phyloP scores from a whole-genome alignment of 2,888 invertebrate genomes.

The Perithous albicinctus region DNA sequence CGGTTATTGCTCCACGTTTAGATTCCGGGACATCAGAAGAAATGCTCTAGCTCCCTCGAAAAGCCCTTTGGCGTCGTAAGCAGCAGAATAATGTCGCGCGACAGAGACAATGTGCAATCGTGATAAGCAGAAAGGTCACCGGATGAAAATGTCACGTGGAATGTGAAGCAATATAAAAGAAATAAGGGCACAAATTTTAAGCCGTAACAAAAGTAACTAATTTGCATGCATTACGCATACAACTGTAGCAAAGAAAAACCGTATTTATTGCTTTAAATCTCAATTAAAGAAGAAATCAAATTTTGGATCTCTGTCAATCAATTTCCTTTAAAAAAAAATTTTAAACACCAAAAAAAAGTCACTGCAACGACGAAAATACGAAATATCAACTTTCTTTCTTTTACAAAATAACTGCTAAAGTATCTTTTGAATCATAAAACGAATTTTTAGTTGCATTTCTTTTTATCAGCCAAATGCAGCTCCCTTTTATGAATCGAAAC shows the following conservation, averaged over 20 bases:
- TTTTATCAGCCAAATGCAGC: no score
- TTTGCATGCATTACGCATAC: no score
- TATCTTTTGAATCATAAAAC: no score
- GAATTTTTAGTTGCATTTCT: neutral
- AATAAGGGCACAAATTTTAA: neutral
- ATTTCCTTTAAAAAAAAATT: no score
- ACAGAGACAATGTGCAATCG: slow-evolving; percentile 14
- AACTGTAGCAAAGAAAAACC: neutral
- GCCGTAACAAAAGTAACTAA: neutral
- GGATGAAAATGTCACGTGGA: slow-evolving; percentile 3
- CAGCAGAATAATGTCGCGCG: slow-evolving; percentile 18
- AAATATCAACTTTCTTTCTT: neutral
- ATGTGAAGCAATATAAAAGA: neutral
- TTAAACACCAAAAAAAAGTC: no score
- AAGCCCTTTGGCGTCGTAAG: slow-evolving; percentile 17
- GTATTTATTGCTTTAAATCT: no score
- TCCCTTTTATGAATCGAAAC: slow-evolving; percentile 3
- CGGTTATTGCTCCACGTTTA: slow-evolving; percentile 37
- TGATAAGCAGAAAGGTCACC: slow-evolving; percentile 13
- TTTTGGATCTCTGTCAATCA: no score
- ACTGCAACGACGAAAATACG: no score
- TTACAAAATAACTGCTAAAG: neutral
- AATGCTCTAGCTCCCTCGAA: neutral
- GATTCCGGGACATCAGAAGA: slow-evolving; percentile 13
- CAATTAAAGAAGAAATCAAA: no score